Conservation (phyloP, 2,888 invertebrate genomes). For the Hypolimnas misippus region DNA sequence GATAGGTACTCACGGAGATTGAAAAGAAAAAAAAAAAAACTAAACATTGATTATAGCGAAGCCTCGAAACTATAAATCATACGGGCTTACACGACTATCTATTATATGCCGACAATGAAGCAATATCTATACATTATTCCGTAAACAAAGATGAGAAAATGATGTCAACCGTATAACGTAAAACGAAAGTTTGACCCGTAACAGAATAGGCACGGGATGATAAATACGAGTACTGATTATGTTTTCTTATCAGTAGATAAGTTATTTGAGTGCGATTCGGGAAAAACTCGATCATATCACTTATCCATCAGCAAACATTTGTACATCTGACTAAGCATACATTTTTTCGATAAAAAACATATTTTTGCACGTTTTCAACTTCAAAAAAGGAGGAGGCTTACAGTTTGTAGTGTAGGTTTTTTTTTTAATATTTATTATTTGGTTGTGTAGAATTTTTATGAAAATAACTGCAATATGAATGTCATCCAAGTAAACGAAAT, state of each 20-base stretch:
- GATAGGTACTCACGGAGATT: constrained; percentile 24
- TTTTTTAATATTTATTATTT: too few relatives aligned
- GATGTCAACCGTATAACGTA: constrained; percentile 26
- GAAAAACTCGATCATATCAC: constrained; percentile 38
- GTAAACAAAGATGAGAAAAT: constrained; percentile 31
- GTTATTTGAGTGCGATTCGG: constrained; percentile 38
- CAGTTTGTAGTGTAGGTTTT: too few relatives aligned
- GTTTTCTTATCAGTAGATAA: constrained; percentile 41
- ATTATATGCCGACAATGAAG: constrained; percentile 16
- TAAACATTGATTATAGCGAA: constrained; percentile 19
- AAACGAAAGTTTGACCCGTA: constrained; percentile 39
- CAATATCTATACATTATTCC: constrained; percentile 5
- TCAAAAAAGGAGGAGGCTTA: too few relatives aligned
- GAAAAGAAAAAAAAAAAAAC: constrained; percentile 13
- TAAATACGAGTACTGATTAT: constrained; percentile 10
- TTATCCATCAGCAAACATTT: constrained; percentile 18
- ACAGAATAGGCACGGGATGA: constrained; percentile 21
- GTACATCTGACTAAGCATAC: constrained; percentile 11
- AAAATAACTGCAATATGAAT: too few relatives aligned
- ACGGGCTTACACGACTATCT: constrained; percentile 6
- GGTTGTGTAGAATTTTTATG: too few relatives aligned
- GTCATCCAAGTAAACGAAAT: too few relatives aligned
- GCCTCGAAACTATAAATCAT: constrained; percentile 20
- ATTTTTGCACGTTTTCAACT: constrained; percentile 6
- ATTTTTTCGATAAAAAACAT: constrained; percentile 19